Conservation (phyloP, 2,888 invertebrate species). For the Philhelius pedissequus region DNA sequence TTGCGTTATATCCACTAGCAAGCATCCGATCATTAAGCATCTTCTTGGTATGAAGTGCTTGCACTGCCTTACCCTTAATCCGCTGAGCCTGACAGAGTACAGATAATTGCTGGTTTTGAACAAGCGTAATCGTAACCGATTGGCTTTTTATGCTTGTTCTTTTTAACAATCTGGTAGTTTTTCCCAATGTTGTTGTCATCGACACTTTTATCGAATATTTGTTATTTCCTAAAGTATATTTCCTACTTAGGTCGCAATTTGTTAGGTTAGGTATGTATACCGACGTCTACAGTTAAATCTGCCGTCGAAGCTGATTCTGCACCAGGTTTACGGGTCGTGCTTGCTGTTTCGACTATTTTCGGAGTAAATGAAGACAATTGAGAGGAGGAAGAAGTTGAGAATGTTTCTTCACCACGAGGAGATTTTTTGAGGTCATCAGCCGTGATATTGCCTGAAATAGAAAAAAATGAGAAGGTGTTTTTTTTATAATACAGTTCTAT, state of each 20-base stretch:
- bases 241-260: constrained; percentile 68
- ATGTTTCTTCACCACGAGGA: constrained; percentile 69
- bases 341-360: constrained; percentile 17
- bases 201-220: constrained; percentile 60
- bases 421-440: constrained; percentile 74
- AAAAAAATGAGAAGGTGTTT: background rate
- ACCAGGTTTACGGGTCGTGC: background rate
- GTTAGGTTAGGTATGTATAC: constrained; percentile 62
- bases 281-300: background rate
- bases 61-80: constrained; percentile 18
- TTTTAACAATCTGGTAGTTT: constrained; percentile 51
- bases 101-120: constrained; percentile 29
- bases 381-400: constrained; percentile 52
- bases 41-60: constrained; percentile 70
- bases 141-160: constrained; percentile 19
- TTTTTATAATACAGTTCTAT: no score
- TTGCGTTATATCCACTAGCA: constrained; percentile 75
- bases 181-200: constrained; percentile 71
- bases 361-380: constrained; percentile 42
- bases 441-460: constrained; percentile 74
- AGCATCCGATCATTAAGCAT: constrained; percentile 78
- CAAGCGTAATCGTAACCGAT: constrained; percentile 9
- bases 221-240: constrained; percentile 63
- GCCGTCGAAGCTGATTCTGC: background rate
- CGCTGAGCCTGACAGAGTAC: constrained; percentile 42